phyloP scores from a whole-genome alignment of 2,888 invertebrate species.

The Nephrotoma appendiculata region DNA sequence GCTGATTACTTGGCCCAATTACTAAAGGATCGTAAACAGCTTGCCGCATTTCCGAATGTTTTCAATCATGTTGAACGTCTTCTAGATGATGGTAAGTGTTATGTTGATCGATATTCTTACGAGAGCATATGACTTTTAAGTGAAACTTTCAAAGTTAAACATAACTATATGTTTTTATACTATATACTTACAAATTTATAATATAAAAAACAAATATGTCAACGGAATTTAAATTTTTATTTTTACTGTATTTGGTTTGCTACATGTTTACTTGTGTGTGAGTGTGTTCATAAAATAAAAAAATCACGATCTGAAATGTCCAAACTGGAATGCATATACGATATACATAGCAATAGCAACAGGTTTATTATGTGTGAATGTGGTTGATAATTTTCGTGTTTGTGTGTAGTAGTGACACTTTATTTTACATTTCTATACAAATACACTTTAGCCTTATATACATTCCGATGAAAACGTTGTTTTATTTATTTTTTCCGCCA shows the following conservation, averaged over 20 bases:
- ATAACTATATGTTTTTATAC: not conserved
- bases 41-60: conserved; percentile 98
- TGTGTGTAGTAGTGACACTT: not conserved
- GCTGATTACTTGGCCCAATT: conserved; percentile 99
- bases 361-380: not conserved
- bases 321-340: not conserved
- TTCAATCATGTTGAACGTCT: conserved; percentile 98
- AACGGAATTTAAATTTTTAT: not conserved
- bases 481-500: not conserved
- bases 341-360: not conserved
- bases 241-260: not conserved
- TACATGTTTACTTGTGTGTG: not conserved
- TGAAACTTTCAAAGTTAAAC: not conserved
- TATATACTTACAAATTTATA: not conserved
- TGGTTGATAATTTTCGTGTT: not conserved
- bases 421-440: not conserved
- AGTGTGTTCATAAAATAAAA: not conserved
- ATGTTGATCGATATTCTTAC: not conserved
- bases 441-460: not conserved
- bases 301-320: not conserved
- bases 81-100: conserved; percentile 88
- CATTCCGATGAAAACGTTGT: not conserved
- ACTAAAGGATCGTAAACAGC: conserved; percentile 99
- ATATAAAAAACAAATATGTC: not conserved
- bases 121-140: not conserved